Conservation (phyloP, 2,888 invertebrate genomes). For the Eurytoma californica region DNA sequence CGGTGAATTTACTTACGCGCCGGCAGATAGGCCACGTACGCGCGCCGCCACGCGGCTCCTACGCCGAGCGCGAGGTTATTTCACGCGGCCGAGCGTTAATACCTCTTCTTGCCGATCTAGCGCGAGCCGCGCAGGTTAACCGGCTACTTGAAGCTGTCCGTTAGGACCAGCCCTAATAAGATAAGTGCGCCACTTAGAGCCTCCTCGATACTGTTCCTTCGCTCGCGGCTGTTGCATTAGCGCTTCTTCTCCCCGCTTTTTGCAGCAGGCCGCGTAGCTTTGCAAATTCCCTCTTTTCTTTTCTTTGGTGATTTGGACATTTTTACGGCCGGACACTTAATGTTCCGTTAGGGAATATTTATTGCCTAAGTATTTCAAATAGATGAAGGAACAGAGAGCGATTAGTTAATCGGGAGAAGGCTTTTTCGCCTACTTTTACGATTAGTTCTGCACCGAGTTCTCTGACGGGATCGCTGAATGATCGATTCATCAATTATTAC, state of each 20-base stretch:
- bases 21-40: background rate
- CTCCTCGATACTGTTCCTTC: conserved; percentile 2
- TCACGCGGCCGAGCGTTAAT: conserved; percentile 13
- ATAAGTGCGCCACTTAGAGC: conserved; percentile 57
- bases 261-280: background rate
- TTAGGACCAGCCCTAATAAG: conserved; percentile 57
- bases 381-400: no score
- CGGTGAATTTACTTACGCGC: conserved; percentile 20
- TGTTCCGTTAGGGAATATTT: no score
- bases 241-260: background rate
- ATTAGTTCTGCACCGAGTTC: no score
- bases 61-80: conserved; percentile 5
- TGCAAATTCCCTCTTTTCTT: background rate
- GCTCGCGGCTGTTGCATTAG: conserved; percentile 44
- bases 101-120: conserved; percentile 32
- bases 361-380: no score
- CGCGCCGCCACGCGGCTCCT: no score
- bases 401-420: no score
- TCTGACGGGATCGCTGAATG: no score
- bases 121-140: conserved; percentile 19
- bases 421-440: no score
- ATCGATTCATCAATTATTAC: no score
- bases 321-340: no score
- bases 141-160: conserved; percentile 55
- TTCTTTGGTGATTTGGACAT: background rate